A percentile compares a stretch with the other conserved stretches of the same genome.
Conservation (phyloP, 2,888 invertebrate genomes). For the Galerucella calmariensis region DNA sequence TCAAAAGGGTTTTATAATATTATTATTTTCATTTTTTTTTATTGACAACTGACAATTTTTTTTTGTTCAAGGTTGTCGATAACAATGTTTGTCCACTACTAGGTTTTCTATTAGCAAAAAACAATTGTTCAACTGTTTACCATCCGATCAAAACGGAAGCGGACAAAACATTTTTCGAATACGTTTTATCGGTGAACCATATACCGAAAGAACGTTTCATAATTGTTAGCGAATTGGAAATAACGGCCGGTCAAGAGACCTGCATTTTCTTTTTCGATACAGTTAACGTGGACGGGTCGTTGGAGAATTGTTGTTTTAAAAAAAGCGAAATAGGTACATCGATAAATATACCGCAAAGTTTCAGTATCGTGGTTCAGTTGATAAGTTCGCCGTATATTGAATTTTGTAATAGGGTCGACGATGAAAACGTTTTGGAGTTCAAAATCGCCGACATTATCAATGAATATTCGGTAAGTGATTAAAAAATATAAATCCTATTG, state of each 20-base stretch:
- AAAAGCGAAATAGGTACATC: slow-evolving; percentile 23
- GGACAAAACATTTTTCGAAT: slow-evolving; percentile 47
- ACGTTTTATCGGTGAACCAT: slow-evolving; percentile 44
- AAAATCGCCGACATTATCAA: slow-evolving; percentile 70
- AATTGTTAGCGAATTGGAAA: slow-evolving; percentile 41
- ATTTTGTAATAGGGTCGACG: slow-evolving; percentile 69
- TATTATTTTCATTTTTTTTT: too few relatives aligned
- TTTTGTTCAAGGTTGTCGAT: slow-evolving; percentile 66
- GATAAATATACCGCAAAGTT: slow-evolving; percentile 67
- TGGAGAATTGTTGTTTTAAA: slow-evolving; percentile 59
- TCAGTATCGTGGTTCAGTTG: slow-evolving; percentile 70
- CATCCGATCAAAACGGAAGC: slow-evolving; percentile 43
- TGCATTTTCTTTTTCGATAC: slow-evolving; percentile 62
- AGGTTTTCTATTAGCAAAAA: slow-evolving; percentile 70
- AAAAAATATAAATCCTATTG: slow-evolving; percentile 3
- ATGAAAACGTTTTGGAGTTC: slow-evolving; percentile 69
- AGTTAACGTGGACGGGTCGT: slow-evolving; percentile 70
- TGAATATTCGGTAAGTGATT: slow-evolving; percentile 67
- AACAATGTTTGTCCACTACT: slow-evolving; percentile 73
- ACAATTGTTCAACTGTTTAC: slow-evolving; percentile 55
- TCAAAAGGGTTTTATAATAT: too few relatives aligned
- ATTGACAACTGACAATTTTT: neutral
- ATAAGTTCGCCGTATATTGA: slow-evolving; percentile 72
- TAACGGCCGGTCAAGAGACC: slow-evolving; percentile 26
- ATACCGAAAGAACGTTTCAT: slow-evolving; percentile 48